Percentiles rank a stretch among this genome's conserved stretches.
Evolutionary conservation across 2,113 vertebrate species (phyloP).

Genomic region (Rallus limicola): DNA sequence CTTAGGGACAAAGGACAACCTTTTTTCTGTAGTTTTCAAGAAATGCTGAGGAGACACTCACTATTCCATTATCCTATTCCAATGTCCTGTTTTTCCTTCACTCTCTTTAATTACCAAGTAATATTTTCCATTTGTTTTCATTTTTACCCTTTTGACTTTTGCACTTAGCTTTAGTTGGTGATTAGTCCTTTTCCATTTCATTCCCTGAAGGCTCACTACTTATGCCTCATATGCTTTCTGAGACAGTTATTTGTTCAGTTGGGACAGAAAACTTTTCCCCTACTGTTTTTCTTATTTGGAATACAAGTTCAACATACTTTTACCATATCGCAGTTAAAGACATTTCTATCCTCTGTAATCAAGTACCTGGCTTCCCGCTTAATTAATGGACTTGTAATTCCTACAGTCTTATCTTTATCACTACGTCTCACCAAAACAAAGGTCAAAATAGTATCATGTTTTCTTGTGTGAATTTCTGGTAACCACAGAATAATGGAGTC

Average conservation of each 20-base stretch:
- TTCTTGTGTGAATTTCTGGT: background rate
- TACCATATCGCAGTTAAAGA: background rate
- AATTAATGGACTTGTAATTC: background rate
- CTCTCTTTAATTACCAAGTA: background rate
- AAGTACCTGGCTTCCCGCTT: background rate
- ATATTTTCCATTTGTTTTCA: conserved; percentile 33
- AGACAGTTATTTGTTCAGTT: background rate
- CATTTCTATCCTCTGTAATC: background rate
- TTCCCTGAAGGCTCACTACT: background rate
- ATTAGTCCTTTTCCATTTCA: background rate
- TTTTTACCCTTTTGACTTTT: conserved; percentile 41
- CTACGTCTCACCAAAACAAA: background rate
- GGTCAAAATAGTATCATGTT: background rate
- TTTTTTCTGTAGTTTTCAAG: background rate
- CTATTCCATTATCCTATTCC: background rate
- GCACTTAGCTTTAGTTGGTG: background rate
- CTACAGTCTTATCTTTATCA: background rate
- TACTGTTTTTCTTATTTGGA: background rate
- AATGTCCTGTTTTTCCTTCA: background rate
- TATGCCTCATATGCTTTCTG: background rate
- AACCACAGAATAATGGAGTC: fast-evolving
- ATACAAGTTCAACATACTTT: background rate
- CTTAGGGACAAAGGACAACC: background rate
- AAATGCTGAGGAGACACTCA: background rate
- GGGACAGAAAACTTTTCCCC: background rate